Evolutionary conservation across 2,797 vertebrate genomes (phyloP).

Genomic region (Leuciscus waleckii): DNA sequence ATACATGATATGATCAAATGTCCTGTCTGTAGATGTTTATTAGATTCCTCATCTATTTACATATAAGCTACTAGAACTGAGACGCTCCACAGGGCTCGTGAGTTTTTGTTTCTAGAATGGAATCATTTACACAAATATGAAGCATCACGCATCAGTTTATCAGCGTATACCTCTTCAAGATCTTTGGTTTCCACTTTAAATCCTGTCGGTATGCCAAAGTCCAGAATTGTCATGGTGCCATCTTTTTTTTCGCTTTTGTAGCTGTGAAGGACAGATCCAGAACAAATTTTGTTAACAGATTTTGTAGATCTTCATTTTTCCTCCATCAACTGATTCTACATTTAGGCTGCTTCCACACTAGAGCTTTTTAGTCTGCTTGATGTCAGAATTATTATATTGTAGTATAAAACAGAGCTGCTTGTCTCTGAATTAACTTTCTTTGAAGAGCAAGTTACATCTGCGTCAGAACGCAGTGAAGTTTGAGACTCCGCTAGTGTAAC

Average conservation of each 20-base stretch:
- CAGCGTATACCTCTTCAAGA: slow-evolving; percentile 74
- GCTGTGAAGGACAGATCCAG: slow-evolving; percentile 59
- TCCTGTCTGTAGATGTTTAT: no score
- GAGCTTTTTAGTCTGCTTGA: neutral
- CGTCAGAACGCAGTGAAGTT: neutral
- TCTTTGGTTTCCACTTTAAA: slow-evolving; percentile 75
- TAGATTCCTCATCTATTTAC: neutral
- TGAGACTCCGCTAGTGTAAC: neutral
- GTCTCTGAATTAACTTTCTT: neutral
- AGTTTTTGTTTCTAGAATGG: no score
- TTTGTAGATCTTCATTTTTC: neutral
- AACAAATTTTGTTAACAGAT: neutral
- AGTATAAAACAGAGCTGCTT: fast-evolving
- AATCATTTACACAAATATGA: neutral
- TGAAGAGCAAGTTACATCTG: fast-evolving
- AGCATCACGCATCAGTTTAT: neutral
- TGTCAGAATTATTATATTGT: neutral
- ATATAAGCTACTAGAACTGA: no score
- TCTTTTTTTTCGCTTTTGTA: slow-evolving; percentile 61
- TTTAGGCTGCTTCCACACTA: neutral
- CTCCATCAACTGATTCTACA: neutral
- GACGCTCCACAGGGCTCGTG: no score
- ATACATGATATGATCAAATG: neutral
- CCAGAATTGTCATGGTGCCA: slow-evolving; percentile 84
- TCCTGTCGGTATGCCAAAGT: slow-evolving; percentile 86